Base-by-base conservation (phyloP, 2,888 invertebrate species). In the Ennomos fuscantarius region DNA sequence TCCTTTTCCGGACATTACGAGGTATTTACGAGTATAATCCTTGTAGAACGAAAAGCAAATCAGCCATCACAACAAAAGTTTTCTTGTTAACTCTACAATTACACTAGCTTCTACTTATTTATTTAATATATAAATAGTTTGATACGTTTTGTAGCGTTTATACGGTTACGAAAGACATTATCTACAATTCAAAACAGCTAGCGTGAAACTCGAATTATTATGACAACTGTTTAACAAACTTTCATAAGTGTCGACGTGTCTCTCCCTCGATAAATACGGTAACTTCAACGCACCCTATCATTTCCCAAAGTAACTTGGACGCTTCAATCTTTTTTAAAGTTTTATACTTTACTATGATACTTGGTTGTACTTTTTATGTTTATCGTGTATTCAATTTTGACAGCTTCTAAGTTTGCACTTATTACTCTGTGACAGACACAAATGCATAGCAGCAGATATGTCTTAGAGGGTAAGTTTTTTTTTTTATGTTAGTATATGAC, bases 131-230 rank as follows among this genome's bases (percentile, higher is more conserved):
- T 12, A 3, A 57, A 49, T 43, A 43, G 51, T 56, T 56, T 49
- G 41, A 44, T 53, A 60, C 49, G 52, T 55, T 57, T 39, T 37
- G 47, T 43, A 49, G 55, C 57, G 48, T 46, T 60, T 60, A 52
- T 51, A 56, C 50, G 40, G 55, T 61, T 66, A 59, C 49, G 41
- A 66, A 68, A 46, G 55, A 73, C 74, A 77, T 76, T 76, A 78
- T 69, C 42, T 69, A 59, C 63, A 62, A 69, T 73, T 70, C 68
- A 65, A 70, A 73, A 63, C 57, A 66, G 49, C 54, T 66, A 69
- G 70, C 73, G 74, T 74, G 69, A 74, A 76, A 76, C 73, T 77
- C 65, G 69, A 74, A 74, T 72, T 75, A 76, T 74, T 76, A 70
- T 77, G 76, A 79, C 76, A 76, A 74, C 63, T 74, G 70, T 73